Evolutionary conservation across 2,797 vertebrate genomes (phyloP), one percentile per base, ranked within the genome.

Genomic region (Tragelaphus oryx): DNA sequence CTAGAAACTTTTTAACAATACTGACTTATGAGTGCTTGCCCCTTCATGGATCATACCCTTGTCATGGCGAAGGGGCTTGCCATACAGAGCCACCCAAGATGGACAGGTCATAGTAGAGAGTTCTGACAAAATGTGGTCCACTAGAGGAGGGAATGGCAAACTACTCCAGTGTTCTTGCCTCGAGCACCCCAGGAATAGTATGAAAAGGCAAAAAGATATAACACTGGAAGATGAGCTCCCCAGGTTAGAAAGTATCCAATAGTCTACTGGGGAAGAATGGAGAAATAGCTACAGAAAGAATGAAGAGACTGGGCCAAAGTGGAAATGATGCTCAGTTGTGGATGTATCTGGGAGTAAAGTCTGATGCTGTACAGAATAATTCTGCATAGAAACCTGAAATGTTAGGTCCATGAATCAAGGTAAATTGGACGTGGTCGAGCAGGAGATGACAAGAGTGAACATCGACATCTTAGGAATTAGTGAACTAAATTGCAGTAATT

Each of bases 121-220:
- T 41, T 41, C 37, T 24, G 20, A 71, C 37, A 71, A 41, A 24
- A 71, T 41, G 20, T 71, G 37, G 37, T 24, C 5, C 37, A 41
- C 22, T 71, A 4, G 68, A 41, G 11, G 37, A 71, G 37, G 68
- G 20, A 24, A 71, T 41, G 68, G 20, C 68, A 71, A 13, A 41
- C 22, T 24, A 13, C 37, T 71, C 68, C 37, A 41, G 11, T 71
- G 41, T 24, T 24, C 68, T 71, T 7, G 37, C 37, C 65, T 71
- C 0, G 0, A 26, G 68, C 20, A 41, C 37, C 2, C 1, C 11
- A 4, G 41, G 37, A 71, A 41, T 7, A 71, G 37, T 71, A 41
- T 13, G 11, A 71, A 41, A 71, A 71, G 68, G 2, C 37, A 71
- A 24, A 71, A 41, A 71, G 68, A 71, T 13, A 2, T 13, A 37